Evolutionary conservation across 1,140 invertebrate genomes (phyloP), one percentile per base, ranked within the genome.

Genomic region (Brachionus koreanus): DNA sequence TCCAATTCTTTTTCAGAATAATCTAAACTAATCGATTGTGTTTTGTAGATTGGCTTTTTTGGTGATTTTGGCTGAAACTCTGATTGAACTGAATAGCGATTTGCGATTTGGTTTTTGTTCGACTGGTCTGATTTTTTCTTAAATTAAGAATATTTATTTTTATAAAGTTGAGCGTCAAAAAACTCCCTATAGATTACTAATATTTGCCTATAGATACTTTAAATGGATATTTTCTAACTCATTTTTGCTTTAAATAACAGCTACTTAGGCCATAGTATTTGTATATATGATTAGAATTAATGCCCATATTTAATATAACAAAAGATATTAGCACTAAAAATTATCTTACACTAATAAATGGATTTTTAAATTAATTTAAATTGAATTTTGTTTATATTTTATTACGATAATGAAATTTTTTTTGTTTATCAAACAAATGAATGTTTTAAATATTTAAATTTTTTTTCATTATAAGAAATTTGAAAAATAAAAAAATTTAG

Each of bases 1-100:
- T 23, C 25, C 25, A 74, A 74, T 46, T 46, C 29, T 46, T 23
- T 46, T 7, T 25, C 10, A 10, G 69, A 74, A 46, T 23, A 57
- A 57, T 74, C 69, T 10, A 46, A 74, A 10, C 37, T 74, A 12
- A 74, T 46, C 9, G 69, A 74, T 13, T 23, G n/a, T 10, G 37
- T 74, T 10, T 74, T 74, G 19, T 74, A 25, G 19, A 74, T 74
- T 74, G 42, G 6, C 43, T 13, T 74, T n/a, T 12, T 43, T 3
- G 49, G 16, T 12, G 25, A 25, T 29, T 39, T 43, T 23, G 42
- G 23, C 19, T 74, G 23, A 46, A 74, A 46, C 7, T 74, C 69
- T 9, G 69, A 46, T 46, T 74, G 69, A 25, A 74, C 23, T 46
- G 69, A 74, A 19, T 25, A 74, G 1, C 69, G 69, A 46, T 74